phyloP scores from a whole-genome alignment of 1,140 invertebrate genomes.

The Apis cerana region DNA sequence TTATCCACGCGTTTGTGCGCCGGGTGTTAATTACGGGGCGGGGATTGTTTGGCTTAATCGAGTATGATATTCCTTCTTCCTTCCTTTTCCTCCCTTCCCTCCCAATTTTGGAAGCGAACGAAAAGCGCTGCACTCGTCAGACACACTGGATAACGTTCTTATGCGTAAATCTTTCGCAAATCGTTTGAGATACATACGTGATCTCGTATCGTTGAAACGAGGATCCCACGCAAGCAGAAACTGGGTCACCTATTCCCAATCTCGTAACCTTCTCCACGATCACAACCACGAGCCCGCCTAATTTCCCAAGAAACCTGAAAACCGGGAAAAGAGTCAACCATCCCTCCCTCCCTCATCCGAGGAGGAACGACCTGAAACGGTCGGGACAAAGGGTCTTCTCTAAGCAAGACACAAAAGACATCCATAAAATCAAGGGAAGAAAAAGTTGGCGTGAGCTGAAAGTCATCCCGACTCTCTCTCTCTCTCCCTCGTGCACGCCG shows the following conservation, averaged over 20 bases:
- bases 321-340: not conserved
- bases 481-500: no score
- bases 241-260: not conserved
- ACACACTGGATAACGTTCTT: no score
- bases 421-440: slow-evolving; percentile 33
- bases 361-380: slow-evolving; percentile 3
- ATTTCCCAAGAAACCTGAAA: slow-evolving; percentile 12
- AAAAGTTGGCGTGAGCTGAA: slow-evolving; percentile 50
- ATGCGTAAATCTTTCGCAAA: no score
- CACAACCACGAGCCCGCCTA: not conserved
- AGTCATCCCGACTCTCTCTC: slow-evolving; percentile 40
- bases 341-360: not conserved
- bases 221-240: not conserved
- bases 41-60: not conserved
- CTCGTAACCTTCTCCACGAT: not conserved
- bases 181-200: no score
- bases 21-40: slow-evolving; percentile 55
- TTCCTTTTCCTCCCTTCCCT: no score
- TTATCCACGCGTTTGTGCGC: slow-evolving; percentile 46
- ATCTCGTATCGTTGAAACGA: no score
- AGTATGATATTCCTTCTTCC: not conserved
- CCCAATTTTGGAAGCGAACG: no score
- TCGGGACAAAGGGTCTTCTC: slow-evolving; percentile 22
- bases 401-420: slow-evolving; percentile 27
- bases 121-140: no score